These are phyloP conservation scores for Semnornis frantzii DNA, from an alignment of 2,113 vertebrate genomes.

Conservation along the genomic window DNA sequence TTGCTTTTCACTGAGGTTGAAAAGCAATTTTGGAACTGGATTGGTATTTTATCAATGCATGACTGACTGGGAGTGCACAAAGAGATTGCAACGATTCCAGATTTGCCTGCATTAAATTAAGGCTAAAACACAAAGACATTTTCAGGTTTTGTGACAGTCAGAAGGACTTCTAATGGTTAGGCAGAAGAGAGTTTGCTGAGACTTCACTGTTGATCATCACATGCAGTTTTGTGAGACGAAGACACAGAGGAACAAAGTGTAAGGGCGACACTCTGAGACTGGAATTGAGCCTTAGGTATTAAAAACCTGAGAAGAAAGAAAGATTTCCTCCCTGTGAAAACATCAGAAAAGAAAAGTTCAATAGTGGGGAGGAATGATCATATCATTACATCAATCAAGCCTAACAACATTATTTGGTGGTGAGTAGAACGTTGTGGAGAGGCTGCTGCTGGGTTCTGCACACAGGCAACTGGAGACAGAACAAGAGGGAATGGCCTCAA, in stretches of 20 bases:
- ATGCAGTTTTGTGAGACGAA: neutral
- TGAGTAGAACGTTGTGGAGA: neutral
- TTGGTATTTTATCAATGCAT: neutral
- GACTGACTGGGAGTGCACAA: neutral
- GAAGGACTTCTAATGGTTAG: neutral
- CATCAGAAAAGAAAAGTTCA: neutral
- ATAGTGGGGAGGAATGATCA: neutral
- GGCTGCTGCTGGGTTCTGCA: too few species aligned
- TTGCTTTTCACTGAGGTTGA: neutral
- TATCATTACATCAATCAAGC: neutral
- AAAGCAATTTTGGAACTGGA: neutral
- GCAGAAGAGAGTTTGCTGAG: neutral
- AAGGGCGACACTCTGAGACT: neutral
- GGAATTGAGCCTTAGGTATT: neutral
- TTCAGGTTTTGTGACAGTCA: neutral
- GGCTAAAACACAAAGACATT: neutral
- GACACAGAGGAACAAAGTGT: neutral
- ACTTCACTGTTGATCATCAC: neutral
- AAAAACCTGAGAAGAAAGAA: neutral
- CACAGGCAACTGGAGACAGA: too few species aligned
- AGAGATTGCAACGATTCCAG: neutral
- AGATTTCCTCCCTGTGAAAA: neutral
- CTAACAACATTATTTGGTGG: conserved; percentile 18
- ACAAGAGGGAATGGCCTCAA: too few species aligned
- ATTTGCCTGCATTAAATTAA: neutral